These are phyloP conservation scores for Oligia strigilis DNA, from an alignment of 2,888 invertebrate species.

Conservation along the genomic window DNA sequence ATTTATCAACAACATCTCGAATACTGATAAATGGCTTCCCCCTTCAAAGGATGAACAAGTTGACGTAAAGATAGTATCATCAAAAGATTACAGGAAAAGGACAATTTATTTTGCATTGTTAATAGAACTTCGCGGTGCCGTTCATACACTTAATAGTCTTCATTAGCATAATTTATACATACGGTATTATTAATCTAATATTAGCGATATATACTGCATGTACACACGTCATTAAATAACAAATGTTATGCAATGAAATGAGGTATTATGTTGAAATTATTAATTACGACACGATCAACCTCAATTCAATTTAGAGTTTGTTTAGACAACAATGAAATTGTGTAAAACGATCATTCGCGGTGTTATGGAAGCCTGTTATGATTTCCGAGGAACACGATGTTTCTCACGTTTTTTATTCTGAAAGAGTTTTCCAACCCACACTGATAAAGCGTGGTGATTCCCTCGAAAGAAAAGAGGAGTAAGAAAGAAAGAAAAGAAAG, in stretches of 20 bases:
- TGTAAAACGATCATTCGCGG: conserved; percentile 2
- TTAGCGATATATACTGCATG: neutral
- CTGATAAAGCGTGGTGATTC: neutral
- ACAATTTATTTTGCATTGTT: conserved; percentile 53
- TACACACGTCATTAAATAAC: neutral
- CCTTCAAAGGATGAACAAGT: conserved; percentile 12
- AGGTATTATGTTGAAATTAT: neutral
- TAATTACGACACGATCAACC: conserved; percentile 2
- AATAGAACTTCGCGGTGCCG: conserved; percentile 36
- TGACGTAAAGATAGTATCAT: conserved; percentile 49
- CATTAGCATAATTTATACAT: conserved; percentile 48
- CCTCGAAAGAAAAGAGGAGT: neutral
- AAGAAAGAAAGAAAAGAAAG: too few species aligned
- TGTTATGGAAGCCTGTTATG: conserved; percentile 18
- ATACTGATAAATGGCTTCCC: conserved; percentile 22
- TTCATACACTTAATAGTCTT: conserved; percentile 27
- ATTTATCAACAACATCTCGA: conserved; percentile 29
- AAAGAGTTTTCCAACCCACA: neutral
- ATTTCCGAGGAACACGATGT: conserved; percentile 2
- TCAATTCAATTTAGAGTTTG: neutral
- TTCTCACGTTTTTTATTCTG: conserved; percentile 30
- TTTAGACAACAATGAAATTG: conserved; percentile 22
- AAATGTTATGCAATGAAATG: neutral
- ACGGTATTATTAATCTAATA: conserved; percentile 10
- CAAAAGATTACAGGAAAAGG: conserved; percentile 49